phyloP scores from a whole-genome alignment of 1,140 invertebrate genomes.

The Philopotamus ludificatus region DNA sequence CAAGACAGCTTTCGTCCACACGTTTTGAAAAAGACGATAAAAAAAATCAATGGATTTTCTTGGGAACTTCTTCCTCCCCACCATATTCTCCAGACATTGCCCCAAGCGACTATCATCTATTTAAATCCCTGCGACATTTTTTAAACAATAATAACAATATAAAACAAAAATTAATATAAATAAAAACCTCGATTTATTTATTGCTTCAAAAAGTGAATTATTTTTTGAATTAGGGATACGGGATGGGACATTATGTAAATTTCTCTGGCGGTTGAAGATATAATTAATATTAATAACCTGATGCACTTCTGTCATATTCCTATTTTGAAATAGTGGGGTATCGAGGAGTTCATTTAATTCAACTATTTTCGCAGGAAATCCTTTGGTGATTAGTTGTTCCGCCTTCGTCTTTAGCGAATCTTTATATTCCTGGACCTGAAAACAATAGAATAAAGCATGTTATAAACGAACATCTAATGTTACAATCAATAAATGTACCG shows the following conservation, averaged over 20 bases:
- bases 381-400: slow-evolving; percentile 80
- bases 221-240: slow-evolving; percentile 1
- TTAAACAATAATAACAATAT: too few species aligned
- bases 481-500: too few species aligned
- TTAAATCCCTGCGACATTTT: too few species aligned
- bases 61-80: too few species aligned
- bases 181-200: too few species aligned
- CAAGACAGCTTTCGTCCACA: too few species aligned
- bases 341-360: slow-evolving; percentile 81
- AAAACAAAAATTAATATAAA: too few species aligned
- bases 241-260: background rate
- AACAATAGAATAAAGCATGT: slow-evolving; percentile 14
- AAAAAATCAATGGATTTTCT: too few species aligned
- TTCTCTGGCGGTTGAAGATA: too few species aligned
- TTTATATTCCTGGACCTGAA: slow-evolving; percentile 81
- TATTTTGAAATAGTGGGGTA: slow-evolving; percentile 74
- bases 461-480: background rate
- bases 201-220: background rate
- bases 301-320: slow-evolving; percentile 74
- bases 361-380: slow-evolving; percentile 88
- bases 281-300: slow-evolving; percentile 47
- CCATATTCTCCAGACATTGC: too few species aligned
- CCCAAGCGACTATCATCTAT: too few species aligned
- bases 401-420: slow-evolving; percentile 78
- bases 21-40: too few species aligned